phyloP scores from a whole-genome alignment of 2,888 invertebrate species.

The Lasioglossum leucozonium region DNA sequence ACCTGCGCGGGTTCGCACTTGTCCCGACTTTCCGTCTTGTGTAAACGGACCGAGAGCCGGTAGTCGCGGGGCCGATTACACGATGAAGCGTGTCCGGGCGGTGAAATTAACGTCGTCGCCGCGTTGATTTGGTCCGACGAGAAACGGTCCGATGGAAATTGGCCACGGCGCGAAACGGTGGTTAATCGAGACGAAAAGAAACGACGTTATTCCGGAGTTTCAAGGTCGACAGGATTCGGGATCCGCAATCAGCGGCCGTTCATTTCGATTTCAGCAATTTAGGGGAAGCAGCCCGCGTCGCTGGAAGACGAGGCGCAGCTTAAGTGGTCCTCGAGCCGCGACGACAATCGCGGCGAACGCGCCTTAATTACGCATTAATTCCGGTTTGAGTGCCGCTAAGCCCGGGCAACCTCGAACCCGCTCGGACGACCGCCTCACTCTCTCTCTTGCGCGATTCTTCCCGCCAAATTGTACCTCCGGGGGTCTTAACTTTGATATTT shows the following conservation, averaged over 20 bases:
- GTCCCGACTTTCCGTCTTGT: slow-evolving; percentile 46
- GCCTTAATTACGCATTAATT: slow-evolving; percentile 79
- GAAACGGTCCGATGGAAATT: slow-evolving; percentile 56
- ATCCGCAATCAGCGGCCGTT: slow-evolving; percentile 45
- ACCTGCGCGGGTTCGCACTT: slow-evolving; percentile 24
- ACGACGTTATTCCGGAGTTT: slow-evolving; percentile 20
- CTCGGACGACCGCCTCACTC: slow-evolving; percentile 57
- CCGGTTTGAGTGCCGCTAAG: slow-evolving; percentile 74
- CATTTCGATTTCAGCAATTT: slow-evolving; percentile 61
- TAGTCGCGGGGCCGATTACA: slow-evolving; percentile 59
- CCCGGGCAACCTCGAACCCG: slow-evolving; percentile 61
- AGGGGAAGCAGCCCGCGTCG: slow-evolving; percentile 43
- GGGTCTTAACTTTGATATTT: slow-evolving; percentile 65
- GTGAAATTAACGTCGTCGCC: slow-evolving; percentile 11
- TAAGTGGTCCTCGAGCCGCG: slow-evolving; percentile 70
- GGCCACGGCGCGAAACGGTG: neutral
- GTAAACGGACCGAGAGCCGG: slow-evolving; percentile 53
- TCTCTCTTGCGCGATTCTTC: slow-evolving; percentile 57
- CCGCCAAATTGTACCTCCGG: slow-evolving; percentile 74
- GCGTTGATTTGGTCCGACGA: slow-evolving; percentile 25
- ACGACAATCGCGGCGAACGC: slow-evolving; percentile 74
- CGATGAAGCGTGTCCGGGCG: slow-evolving; percentile 55
- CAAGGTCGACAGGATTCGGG: slow-evolving; percentile 22
- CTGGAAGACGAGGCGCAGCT: slow-evolving; percentile 37
- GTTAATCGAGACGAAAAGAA: slow-evolving; percentile 3